Evolutionary conservation across 2,797 vertebrate genomes (phyloP).

Genomic region (Notolepis coatsorum): DNA sequence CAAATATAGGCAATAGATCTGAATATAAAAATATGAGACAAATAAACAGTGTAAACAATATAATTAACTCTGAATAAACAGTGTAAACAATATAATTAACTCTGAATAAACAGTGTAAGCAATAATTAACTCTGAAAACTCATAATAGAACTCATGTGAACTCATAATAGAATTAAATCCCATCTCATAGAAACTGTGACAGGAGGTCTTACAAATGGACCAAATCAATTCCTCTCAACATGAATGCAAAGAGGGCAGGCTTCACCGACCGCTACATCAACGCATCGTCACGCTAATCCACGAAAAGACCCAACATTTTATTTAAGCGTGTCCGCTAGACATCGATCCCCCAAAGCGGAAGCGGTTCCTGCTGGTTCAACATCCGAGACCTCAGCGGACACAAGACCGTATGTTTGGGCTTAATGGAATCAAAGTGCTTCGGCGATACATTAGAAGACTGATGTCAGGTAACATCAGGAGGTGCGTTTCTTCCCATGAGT

Average conservation of each 20-base stretch:
- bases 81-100: too few relatives aligned
- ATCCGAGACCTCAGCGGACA: slow-evolving; percentile 28
- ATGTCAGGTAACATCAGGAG: too few relatives aligned
- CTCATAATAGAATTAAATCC: not conserved
- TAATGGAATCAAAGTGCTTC: slow-evolving; percentile 20
- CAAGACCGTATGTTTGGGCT: too few relatives aligned
- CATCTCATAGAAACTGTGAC: not conserved
- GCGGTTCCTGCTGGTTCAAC: slow-evolving; percentile 15
- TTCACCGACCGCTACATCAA: not conserved
- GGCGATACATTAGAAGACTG: too few relatives aligned
- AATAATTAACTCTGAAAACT: too few relatives aligned
- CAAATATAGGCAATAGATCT: too few relatives aligned
- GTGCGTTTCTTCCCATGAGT: slow-evolving; percentile 9
- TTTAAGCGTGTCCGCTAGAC: not conserved
- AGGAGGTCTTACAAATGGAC: not conserved
- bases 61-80: too few relatives aligned
- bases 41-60: too few relatives aligned
- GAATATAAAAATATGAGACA: too few relatives aligned
- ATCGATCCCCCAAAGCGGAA: not conserved
- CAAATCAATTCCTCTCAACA: slow-evolving; percentile 11
- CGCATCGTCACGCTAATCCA: slow-evolving; percentile 3
- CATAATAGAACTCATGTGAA: slow-evolving; percentile 5
- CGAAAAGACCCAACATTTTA: not conserved
- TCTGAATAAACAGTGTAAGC: too few relatives aligned
- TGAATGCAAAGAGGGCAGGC: slow-evolving; percentile 7